These are phyloP conservation scores for Polymixis lichenea DNA, from an alignment of 2,888 invertebrate genomes.

Conservation along the genomic window DNA sequence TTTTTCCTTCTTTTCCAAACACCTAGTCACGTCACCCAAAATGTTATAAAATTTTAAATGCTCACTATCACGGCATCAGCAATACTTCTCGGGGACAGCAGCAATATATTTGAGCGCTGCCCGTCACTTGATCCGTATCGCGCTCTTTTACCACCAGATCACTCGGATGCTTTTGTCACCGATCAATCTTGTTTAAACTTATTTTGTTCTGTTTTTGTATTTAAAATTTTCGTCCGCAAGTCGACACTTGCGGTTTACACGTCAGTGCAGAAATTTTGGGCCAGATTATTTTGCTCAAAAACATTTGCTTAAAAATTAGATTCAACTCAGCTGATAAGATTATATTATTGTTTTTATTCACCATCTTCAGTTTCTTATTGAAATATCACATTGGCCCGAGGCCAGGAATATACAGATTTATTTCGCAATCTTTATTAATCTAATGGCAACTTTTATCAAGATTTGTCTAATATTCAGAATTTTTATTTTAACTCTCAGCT, in stretches of 20 bases:
- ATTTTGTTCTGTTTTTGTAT: conserved; percentile 34
- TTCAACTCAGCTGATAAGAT: neutral
- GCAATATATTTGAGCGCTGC: conserved; percentile 47
- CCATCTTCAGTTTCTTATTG: neutral
- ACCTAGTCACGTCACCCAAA: conserved; percentile 23
- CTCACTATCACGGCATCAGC: conserved; percentile 50
- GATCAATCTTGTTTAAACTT: conserved; percentile 58
- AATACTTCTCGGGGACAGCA: conserved; percentile 53
- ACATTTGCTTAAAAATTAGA: neutral
- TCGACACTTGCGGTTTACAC: conserved; percentile 43
- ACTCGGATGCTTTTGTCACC: conserved; percentile 53
- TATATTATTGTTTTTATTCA: conserved; percentile 6
- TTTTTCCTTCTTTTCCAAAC: conserved; percentile 4
- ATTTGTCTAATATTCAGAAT: conserved; percentile 48
- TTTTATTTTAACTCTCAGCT: conserved; percentile 48
- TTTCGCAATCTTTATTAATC: conserved; percentile 48
- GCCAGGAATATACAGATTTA: conserved; percentile 23
- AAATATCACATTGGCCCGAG: conserved; percentile 33
- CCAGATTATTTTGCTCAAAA: neutral
- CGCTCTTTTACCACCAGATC: conserved; percentile 49
- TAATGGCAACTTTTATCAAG: conserved; percentile 52
- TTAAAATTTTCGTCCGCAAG: conserved; percentile 21
- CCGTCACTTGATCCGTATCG: conserved; percentile 57
- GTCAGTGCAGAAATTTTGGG: conserved; percentile 19
- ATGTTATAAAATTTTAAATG: conserved; percentile 18